Evolutionary conservation across 2,113 vertebrate species (phyloP).

Genomic region (Odontophorus gujanensis): DNA sequence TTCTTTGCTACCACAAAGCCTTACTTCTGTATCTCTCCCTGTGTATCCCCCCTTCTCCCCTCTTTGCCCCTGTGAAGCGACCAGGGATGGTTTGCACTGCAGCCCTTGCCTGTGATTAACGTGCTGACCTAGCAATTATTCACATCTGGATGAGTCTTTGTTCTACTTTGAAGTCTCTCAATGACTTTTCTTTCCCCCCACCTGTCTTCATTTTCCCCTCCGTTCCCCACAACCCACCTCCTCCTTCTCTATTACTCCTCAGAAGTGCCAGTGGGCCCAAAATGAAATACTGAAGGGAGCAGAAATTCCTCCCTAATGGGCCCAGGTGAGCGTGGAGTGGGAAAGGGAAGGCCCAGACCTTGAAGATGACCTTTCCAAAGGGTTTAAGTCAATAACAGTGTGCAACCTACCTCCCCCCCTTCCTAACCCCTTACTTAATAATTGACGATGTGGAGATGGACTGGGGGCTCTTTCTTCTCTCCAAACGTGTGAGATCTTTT

Average conservation of each 20-base stretch:
- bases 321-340: slow-evolving; percentile 66
- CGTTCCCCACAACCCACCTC: neutral
- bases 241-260: slow-evolving; percentile 45
- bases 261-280: slow-evolving; percentile 54
- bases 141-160: slow-evolving; percentile 73
- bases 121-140: slow-evolving; percentile 73
- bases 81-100: slow-evolving; percentile 14
- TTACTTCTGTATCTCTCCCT: neutral
- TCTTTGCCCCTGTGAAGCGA: neutral
- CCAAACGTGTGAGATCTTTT: slow-evolving; percentile 25
- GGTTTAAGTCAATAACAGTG: slow-evolving; percentile 54
- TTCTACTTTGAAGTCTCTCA: slow-evolving; percentile 75
- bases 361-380: slow-evolving; percentile 70
- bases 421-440: slow-evolving; percentile 5
- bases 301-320: slow-evolving; percentile 72
- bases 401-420: neutral
- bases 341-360: slow-evolving; percentile 55
- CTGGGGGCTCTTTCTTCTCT: slow-evolving; percentile 59
- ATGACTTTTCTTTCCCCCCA: slow-evolving; percentile 61
- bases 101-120: slow-evolving; percentile 72
- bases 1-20: slow-evolving; percentile 55
- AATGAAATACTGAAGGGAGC: slow-evolving; percentile 11
- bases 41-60: neutral
- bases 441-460: slow-evolving; percentile 62
- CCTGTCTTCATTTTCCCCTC: slow-evolving; percentile 53